These are phyloP conservation scores for Acromyrmex echinatior DNA, from an alignment of 1,140 invertebrate species.

Conservation along the genomic window DNA sequence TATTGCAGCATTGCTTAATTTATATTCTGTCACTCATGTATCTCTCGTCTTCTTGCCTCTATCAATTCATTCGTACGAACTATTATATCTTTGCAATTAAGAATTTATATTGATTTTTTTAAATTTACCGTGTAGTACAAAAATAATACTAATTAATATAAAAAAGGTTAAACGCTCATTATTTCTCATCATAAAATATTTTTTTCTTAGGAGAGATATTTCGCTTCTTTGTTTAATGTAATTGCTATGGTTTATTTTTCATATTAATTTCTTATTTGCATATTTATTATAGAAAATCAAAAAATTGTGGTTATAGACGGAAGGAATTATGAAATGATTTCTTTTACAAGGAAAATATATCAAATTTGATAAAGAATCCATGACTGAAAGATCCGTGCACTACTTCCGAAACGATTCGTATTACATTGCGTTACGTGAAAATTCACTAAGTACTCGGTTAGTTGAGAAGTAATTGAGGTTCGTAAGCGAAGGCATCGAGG, in stretches of 20 bases:
- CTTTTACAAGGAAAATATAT: background rate
- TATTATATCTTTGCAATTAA: background rate
- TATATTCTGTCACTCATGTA: background rate
- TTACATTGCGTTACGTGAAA: slow-evolving; percentile 4
- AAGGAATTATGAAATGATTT: background rate
- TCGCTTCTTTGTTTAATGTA: background rate
- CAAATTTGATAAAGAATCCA: background rate
- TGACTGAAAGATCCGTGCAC: background rate
- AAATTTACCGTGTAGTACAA: background rate
- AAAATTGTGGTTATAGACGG: background rate
- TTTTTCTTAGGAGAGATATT: background rate
- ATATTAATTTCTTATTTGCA: background rate
- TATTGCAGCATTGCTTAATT: slow-evolving; percentile 29
- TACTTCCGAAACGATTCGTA: slow-evolving; percentile 7
- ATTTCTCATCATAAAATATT: background rate
- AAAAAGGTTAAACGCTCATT: background rate
- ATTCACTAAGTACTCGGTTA: slow-evolving; percentile 5
- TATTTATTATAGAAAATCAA: background rate
- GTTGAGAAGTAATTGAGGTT: slow-evolving; percentile 12
- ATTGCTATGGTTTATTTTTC: background rate
- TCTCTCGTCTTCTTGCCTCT: background rate
- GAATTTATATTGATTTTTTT: background rate
- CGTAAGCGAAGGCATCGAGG: background rate
- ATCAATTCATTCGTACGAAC: background rate
- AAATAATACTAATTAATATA: background rate